Evolutionary conservation across 2,113 vertebrate genomes (phyloP), one percentile per base, ranked within the genome.

Genomic region (Toxotes jaculatrix): DNA sequence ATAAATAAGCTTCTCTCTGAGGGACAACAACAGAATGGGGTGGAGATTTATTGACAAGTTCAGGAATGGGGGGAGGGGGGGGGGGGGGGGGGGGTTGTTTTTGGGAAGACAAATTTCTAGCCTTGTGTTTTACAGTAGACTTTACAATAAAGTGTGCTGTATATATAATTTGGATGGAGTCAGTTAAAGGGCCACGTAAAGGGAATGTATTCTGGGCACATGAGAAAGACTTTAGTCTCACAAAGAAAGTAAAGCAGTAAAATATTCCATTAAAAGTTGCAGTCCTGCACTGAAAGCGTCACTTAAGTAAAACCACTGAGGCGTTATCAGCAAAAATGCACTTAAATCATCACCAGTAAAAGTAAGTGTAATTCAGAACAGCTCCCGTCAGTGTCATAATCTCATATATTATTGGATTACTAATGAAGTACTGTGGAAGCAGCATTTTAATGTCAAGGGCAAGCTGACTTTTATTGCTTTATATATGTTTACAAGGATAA

Each of bases 1-100:
- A 81, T 83, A 85, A 88, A 88, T 88, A 85, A 73, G 70, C 27
- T 43, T 75, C 69, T 82, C 64, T 67, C 73, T 0, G 0, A 61
- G 84, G 82, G 45, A 85, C 83, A 70, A 63, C 72, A 78, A n/a
- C 64, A 55, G n/a, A 77, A 77, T 70, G 66, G 65, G 43, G 40
- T 65, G 53, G 66, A 87, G 76, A 87, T 87, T 85, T 89, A 89
- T 77, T 70, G 84, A 89, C 55, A 77, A 82, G 74, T 80, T 76
- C 60, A 60, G 32, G 55, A 84, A 62, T 32, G 14, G 55, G 3
- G 23, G 5, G 4, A 8, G 27, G 27, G 27, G 27, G 27, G 1
- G 27, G 1, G 1, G 23, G 5, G 4, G 21, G 1, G 27, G 1
- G 1, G 23, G 5, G 4, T 7, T 6, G 6, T 78, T 84, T 80